Base-by-base conservation (phyloP, 2,797 vertebrate species). In the Urocyon cinereoargenteus region DNA sequence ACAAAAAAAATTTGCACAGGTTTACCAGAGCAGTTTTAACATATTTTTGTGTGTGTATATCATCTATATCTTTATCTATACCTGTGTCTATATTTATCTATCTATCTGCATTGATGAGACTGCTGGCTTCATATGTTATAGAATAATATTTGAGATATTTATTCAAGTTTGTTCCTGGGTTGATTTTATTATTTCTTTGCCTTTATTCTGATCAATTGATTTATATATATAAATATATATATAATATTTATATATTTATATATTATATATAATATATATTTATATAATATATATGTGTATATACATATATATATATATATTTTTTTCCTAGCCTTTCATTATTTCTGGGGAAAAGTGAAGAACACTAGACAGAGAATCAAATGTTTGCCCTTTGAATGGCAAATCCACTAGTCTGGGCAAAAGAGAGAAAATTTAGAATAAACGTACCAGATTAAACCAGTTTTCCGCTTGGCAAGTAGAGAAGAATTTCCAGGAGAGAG, bases 351-450 rank as follows among this genome's bases (percentile, higher is more conserved):
- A 83, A n/a, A 88, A 85, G 18, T 31, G 57, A 6, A 90, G 36
- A 68, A 78, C 55, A 72, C 31, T 79, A 83, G 84, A 51, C 5
- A 64, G 64, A 95, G 40, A 53, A 62, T 86, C 55, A 72, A 81
- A 86, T 64, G n/a, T 64, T 84, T 49, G 59, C 73, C 36, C 19
- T 95, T 68, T 45, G 51, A 73, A 6, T 45, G 64, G 40, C 55
- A 40, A 13, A 84, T 62, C 31, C 21, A 53, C 8, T 87, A 40
- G 13, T 45, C 53, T 90, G 15, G 9, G 34, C 9, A n/a, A 77
- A 77, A 81, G 24, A 81, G 28, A 97, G 26, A 90, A 93, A 21
- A 68, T 78, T 94, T 72, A 68, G 19, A 92, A 82, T 73, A 90
- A 83, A 81, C 36, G 22, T 45, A 51, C 85, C 9, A 34, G 28